These are phyloP conservation scores for Serinus canaria DNA, from an alignment of 2,113 vertebrate species.

Conservation along the genomic window DNA sequence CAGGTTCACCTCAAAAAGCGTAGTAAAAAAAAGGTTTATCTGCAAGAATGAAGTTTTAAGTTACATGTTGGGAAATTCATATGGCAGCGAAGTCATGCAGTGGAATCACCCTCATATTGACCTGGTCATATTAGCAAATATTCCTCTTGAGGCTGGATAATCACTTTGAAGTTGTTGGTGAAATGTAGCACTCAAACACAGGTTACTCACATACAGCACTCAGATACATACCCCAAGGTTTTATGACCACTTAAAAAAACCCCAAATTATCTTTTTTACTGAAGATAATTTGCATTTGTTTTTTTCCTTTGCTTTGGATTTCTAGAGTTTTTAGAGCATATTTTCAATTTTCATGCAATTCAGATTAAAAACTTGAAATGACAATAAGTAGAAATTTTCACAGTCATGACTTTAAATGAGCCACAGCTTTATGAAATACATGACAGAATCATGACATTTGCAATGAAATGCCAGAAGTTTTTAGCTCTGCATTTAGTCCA, in stretches of 20 bases:
- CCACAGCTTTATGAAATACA: not conserved
- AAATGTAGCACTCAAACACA: not conserved
- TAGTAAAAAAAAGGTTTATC: not conserved
- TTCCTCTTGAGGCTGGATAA: not conserved
- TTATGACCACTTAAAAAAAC: not conserved
- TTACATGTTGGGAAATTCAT: not conserved
- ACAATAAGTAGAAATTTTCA: not conserved
- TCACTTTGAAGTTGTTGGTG: constrained; percentile 3
- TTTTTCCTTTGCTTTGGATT: not conserved
- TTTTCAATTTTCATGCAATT: not conserved
- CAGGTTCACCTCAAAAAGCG: not conserved
- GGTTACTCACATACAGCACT: not conserved
- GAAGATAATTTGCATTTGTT: not conserved
- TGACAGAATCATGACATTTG: not conserved
- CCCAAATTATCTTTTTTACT: not conserved
- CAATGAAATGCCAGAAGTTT: not conserved
- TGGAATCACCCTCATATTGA: not conserved
- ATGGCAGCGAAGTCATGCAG: not conserved
- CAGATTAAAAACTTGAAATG: not conserved
- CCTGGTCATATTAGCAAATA: constrained; percentile 9
- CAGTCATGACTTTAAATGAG: not conserved
- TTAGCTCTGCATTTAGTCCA: not conserved
- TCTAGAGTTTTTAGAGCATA: not conserved
- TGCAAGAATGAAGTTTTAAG: not conserved
- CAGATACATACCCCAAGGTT: not conserved